Conservation (phyloP, 1,140 invertebrate genomes). For the Oncopodura yosiiana region DNA sequence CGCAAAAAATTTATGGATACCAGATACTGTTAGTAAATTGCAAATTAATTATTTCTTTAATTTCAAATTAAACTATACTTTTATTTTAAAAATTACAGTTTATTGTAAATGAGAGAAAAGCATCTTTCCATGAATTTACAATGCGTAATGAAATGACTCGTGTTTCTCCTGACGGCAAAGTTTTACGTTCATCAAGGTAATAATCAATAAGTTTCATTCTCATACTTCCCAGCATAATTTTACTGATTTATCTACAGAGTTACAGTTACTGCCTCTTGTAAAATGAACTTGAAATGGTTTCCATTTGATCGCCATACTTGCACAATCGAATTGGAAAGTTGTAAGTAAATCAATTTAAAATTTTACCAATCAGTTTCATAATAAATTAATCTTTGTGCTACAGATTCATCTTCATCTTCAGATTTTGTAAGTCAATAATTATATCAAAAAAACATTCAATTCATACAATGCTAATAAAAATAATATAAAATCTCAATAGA, state of each 20-base stretch:
- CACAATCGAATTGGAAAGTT: conserved; percentile 24
- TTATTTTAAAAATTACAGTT: too few species aligned
- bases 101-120: conserved; percentile 25
- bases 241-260: not conserved
- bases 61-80: too few species aligned
- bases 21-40: too few species aligned
- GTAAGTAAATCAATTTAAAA: conserved; percentile 1
- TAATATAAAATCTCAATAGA: too few species aligned
- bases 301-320: conserved; percentile 30
- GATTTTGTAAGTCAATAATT: not conserved
- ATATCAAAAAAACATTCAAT: not conserved
- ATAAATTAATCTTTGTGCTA: not conserved
- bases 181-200: conserved; percentile 10
- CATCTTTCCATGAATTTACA: conserved; percentile 7
- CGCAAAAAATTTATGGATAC: conserved; percentile 20
- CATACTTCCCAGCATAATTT: not conserved
- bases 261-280: conserved; percentile 8
- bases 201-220: not conserved
- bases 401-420: not conserved
- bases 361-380: not conserved
- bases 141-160: conserved; percentile 11
- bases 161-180: conserved; percentile 15
- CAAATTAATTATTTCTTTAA: too few species aligned
- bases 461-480: conserved; percentile 1
- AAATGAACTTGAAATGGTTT: conserved; percentile 19